phyloP scores from a whole-genome alignment of 2,888 invertebrate species.

The Hyposoter didymator region DNA sequence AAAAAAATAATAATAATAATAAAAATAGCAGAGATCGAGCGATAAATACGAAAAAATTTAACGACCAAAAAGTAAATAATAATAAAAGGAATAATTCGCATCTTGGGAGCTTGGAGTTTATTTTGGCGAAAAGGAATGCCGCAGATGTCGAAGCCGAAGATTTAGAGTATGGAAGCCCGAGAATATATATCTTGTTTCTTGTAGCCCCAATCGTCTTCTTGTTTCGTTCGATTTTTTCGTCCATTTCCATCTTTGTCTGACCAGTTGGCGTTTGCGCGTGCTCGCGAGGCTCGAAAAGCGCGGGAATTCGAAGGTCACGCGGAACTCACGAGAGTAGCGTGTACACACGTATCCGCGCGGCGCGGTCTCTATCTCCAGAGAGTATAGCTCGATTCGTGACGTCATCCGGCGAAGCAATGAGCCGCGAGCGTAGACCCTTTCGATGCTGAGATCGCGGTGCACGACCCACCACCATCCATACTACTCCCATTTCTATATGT shows the following conservation, averaged over 20 bases:
- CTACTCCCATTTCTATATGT: background rate
- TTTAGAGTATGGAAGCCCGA: background rate
- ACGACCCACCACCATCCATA: background rate
- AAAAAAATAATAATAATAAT: background rate
- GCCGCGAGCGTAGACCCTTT: background rate
- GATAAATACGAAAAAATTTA: background rate
- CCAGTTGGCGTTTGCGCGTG: background rate
- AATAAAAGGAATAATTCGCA: background rate
- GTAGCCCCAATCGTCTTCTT: background rate
- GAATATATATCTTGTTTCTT: conserved; percentile 12
- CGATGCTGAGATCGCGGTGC: background rate
- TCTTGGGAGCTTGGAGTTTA: background rate
- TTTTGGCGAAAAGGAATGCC: background rate
- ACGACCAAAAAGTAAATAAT: background rate
- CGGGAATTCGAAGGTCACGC: conserved; percentile 82
- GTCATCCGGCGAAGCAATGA: conserved; percentile 13
- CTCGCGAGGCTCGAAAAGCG: conserved; percentile 74
- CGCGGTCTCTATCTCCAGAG: conserved; percentile 9
- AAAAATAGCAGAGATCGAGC: background rate
- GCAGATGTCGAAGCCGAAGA: conserved; percentile 11
- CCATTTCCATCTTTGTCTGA: background rate
- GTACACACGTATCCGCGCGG: conserved; percentile 1
- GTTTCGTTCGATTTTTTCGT: background rate
- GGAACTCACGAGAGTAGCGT: conserved; percentile 43
- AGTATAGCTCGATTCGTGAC: conserved; percentile 1